A percentile compares a stretch with the other conserved stretches of the same genome.
phyloP scores from a whole-genome alignment of 2,113 vertebrate genomes.

The Chiloscyllium plagiosum region DNA sequence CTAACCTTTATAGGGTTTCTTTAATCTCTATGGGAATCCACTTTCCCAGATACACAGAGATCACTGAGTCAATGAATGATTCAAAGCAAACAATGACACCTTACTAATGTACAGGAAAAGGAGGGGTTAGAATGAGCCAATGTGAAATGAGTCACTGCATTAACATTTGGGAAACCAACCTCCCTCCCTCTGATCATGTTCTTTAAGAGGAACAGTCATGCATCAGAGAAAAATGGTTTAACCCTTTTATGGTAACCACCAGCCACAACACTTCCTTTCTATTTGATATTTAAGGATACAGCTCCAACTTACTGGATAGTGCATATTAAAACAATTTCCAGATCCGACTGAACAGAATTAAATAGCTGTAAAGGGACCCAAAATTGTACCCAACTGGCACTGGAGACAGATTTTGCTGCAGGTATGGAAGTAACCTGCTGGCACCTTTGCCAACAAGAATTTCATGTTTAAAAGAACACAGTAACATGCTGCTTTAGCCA shows the following conservation, averaged over 20 bases:
- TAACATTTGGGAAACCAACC: background rate
- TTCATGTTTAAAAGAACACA: background rate
- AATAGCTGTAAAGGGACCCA: background rate
- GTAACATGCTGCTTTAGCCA: background rate
- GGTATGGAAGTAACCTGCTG: background rate
- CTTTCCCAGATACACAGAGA: background rate
- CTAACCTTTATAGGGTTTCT: background rate
- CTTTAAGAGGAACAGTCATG: background rate
- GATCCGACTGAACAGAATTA: background rate
- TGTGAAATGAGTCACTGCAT: background rate
- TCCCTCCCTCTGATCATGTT: background rate
- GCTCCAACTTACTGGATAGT: background rate
- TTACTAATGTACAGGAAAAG: background rate
- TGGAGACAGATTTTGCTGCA: background rate
- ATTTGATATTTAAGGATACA: background rate
- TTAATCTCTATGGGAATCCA: background rate
- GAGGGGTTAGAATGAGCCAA: background rate
- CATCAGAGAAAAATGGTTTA: background rate
- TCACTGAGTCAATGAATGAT: constrained; percentile 17
- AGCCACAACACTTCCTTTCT: background rate
- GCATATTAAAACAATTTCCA: no score
- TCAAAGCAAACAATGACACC: background rate
- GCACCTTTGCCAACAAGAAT: background rate
- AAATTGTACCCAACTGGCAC: background rate
- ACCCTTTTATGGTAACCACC: background rate